Evolutionary conservation across 2,888 invertebrate genomes (phyloP), one percentile per base, ranked within the genome.

Genomic region (Synanthedon andrenaeformis): DNA sequence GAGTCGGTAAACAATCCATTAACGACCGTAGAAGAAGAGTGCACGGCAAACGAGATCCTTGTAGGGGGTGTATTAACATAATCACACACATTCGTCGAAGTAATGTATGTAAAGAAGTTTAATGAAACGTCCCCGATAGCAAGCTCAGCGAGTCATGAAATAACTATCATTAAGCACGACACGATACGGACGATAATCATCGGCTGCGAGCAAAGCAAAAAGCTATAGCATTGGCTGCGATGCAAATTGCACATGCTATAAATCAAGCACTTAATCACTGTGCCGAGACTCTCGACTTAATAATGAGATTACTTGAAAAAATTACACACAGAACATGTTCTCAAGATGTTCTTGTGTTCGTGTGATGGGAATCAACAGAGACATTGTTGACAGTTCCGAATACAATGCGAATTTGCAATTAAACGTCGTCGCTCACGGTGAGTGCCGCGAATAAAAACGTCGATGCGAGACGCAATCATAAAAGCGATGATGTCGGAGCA

Each of bases 141-240:
- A 66, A 79, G 82, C 76, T 70, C 77, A 82, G 72, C 80, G 81
- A 79, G 77, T 82, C 82, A 79, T 82, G 80, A 82, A 84, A 85
- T 85, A 77, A 86, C 85, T 79, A 83, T 84, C 81, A 87, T 87
- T 87, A 87, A 79, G 72, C 66, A 76, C 81, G 80, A 84, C 85
- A 82, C 86, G 85, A 85, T 85, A 83, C 82, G 81, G 78, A 81
- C 79, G 83, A 85, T 86, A 85, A 85, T 85, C 79, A 84, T 82
- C 80, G 76, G 72, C 70, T 78, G 62, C 74, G 73, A 69, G 84
- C 79, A 85, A 85, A 85, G 84, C 79, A 85, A 85, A 85, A 85
- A 86, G 79, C 81, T 74, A 81, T 78, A 72, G 75, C 79, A 78
- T 79, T 76, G 72, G 73, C 72, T 76, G 71, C 73, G 83, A 85